Percentiles rank a stretch among this genome's conserved stretches.
These are phyloP conservation scores for Villa cingulata DNA, from an alignment of 2,888 invertebrate genomes.

Conservation along the genomic window DNA sequence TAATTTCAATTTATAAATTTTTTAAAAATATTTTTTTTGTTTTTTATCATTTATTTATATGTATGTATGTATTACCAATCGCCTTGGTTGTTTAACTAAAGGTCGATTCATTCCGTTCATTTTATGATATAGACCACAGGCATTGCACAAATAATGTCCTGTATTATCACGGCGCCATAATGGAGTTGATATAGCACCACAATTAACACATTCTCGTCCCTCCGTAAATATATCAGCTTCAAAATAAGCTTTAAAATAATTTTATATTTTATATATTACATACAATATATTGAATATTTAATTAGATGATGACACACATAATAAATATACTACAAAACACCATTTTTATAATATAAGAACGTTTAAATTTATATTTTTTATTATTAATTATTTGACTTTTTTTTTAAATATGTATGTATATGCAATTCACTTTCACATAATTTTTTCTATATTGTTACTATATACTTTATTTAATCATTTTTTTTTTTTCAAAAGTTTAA, in stretches of 20 bases:
- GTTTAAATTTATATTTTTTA: slow-evolving; percentile 4
- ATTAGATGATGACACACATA: too few relatives aligned
- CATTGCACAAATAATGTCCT: slow-evolving; percentile 98
- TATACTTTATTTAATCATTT: too few relatives aligned
- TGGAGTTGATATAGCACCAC: slow-evolving; percentile 93
- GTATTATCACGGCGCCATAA: slow-evolving; percentile 98
- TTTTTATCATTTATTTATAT: slow-evolving; percentile 11
- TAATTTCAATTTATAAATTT: slow-evolving; percentile 2
- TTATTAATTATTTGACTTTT: too few relatives aligned
- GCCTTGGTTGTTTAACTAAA: slow-evolving; percentile 77
- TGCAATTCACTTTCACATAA: too few relatives aligned
- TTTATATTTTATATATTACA: neutral
- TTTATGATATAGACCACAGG: slow-evolving; percentile 96
- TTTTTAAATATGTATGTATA: too few relatives aligned
- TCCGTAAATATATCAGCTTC: slow-evolving; percentile 48
- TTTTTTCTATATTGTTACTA: too few relatives aligned
- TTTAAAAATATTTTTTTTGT: slow-evolving; percentile 8
- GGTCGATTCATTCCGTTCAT: slow-evolving; percentile 93
- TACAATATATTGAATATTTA: too few relatives aligned
- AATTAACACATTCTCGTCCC: slow-evolving; percentile 96
- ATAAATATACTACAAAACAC: too few relatives aligned
- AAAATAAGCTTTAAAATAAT: slow-evolving; percentile 33
- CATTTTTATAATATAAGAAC: too few relatives aligned
- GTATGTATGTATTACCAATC: slow-evolving; percentile 62
- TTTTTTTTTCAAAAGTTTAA: slow-evolving; percentile 5